Conservation (phyloP, 2,888 invertebrate species). For the Temnothorax ravouxi region DNA sequence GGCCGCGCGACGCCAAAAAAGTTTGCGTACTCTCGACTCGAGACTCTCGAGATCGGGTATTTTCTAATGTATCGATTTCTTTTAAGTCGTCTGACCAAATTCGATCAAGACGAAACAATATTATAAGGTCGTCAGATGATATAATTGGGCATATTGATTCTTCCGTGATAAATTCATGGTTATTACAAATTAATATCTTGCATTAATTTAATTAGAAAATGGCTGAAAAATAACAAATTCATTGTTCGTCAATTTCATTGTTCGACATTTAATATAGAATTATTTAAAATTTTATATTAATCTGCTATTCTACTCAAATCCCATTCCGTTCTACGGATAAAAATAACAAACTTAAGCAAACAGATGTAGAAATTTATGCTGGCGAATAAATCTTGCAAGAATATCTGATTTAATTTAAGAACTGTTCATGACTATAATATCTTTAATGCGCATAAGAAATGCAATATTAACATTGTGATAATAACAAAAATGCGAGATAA, state of each 20-base stretch:
- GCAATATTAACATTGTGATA: not conserved
- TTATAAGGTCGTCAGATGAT: not conserved
- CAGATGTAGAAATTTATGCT: conserved; percentile 2
- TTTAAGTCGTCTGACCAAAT: not conserved
- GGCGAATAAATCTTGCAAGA: not conserved
- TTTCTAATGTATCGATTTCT: conserved; percentile 12
- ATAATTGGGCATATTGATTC: not conserved
- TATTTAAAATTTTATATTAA: conserved; percentile 8
- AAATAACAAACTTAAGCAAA: not conserved
- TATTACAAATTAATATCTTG: conserved; percentile 15
- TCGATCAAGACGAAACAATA: not conserved
- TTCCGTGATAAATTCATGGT: conserved; percentile 3
- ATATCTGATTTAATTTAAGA: conserved; percentile 21
- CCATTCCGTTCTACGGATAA: not conserved
- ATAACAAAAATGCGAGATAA: not conserved
- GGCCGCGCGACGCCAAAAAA: conserved; percentile 47
- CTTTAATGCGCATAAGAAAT: not conserved
- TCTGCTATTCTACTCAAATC: not conserved
- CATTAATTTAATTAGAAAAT: conserved; percentile 25
- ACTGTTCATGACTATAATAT: not conserved
- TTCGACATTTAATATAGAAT: not conserved
- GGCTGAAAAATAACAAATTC: conserved; percentile 2
- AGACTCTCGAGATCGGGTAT: conserved; percentile 27
- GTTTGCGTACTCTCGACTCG: conserved; percentile 36
- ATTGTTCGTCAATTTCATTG: conserved; percentile 5